A percentile compares a stretch with the other conserved stretches of the same genome.
These are phyloP conservation scores for Troides oblongomaculatus DNA, from an alignment of 2,888 invertebrate genomes.

Conservation along the genomic window DNA sequence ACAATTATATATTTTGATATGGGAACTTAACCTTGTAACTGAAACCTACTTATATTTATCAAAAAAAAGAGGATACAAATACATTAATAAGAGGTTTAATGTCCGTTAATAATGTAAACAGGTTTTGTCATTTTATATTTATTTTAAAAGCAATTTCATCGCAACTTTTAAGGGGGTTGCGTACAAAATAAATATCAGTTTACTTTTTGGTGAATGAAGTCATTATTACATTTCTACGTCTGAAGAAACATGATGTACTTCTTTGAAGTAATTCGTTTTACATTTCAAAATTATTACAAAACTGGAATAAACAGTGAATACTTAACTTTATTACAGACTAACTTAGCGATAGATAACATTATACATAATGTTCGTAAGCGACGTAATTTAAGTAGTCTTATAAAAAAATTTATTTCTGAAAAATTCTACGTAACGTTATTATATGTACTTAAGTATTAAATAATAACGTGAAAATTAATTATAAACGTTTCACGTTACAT, in stretches of 20 bases:
- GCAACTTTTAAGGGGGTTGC: neutral
- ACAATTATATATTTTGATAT: neutral
- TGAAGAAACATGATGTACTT: conserved; percentile 6
- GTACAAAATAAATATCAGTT: neutral
- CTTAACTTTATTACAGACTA: neutral
- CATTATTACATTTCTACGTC: conserved; percentile 1
- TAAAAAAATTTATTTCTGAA: conserved; percentile 17
- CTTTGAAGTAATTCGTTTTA: conserved; percentile 11
- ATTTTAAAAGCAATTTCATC: neutral
- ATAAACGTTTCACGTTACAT: conserved; percentile 34
- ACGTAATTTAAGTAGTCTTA: conserved; percentile 7
- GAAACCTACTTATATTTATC: no score
- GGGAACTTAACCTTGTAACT: neutral
- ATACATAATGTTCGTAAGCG: neutral
- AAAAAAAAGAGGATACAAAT: neutral
- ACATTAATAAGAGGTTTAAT: neutral
- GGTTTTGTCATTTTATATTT: neutral
- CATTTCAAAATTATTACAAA: conserved; percentile 3
- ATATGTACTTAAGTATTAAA: conserved; percentile 1
- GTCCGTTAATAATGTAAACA: neutral
- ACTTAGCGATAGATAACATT: conserved; percentile 1
- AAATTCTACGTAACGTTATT: conserved; percentile 14
- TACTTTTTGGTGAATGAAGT: neutral
- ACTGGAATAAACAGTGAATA: neutral
- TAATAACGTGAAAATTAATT: conserved; percentile 9